phyloP scores from a whole-genome alignment of 2,888 invertebrate species.

The Scrobipalpa costella region DNA sequence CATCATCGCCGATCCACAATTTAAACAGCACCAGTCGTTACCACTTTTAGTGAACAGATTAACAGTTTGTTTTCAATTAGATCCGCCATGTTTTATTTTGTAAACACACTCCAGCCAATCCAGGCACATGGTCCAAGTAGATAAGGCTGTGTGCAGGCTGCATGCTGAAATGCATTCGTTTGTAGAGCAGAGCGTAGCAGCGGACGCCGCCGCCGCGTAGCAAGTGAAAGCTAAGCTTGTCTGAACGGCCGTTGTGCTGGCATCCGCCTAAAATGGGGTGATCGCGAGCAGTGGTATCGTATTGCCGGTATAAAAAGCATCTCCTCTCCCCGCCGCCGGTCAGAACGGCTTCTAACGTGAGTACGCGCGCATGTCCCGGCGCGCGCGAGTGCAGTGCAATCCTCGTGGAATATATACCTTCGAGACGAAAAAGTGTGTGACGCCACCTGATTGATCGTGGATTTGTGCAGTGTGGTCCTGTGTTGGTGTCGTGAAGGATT shows the following conservation, averaged over 20 bases:
- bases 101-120: slow-evolving; percentile 39
- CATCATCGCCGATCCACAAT: slow-evolving; percentile 14
- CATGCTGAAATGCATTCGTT: slow-evolving; percentile 23
- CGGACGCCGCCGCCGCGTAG: slow-evolving; percentile 49
- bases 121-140: slow-evolving; percentile 24
- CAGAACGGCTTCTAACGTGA: slow-evolving; percentile 99
- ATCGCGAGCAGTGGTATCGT: slow-evolving; percentile 83
- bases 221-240: slow-evolving; percentile 78
- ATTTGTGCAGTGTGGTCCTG: slow-evolving; percentile 64
- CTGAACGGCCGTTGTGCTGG: slow-evolving; percentile 67
- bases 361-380: slow-evolving; percentile 77
- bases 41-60: slow-evolving; percentile 23
- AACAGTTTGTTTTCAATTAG: slow-evolving; percentile 38
- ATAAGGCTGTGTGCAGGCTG: slow-evolving; percentile 2
- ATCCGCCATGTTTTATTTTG: slow-evolving; percentile 42
- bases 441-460: slow-evolving; percentile 65
- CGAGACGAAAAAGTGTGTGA: slow-evolving; percentile 60
- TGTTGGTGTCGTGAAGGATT: slow-evolving; percentile 50
- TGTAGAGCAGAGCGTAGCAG: slow-evolving; percentile 27
- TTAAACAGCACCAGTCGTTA: slow-evolving; percentile 20
- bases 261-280: slow-evolving; percentile 81
- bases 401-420: slow-evolving; percentile 38
- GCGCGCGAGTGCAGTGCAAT: slow-evolving; percentile 58
- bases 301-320: slow-evolving; percentile 91
- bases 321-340: slow-evolving; percentile 87